Conservation (phyloP, 2,797 vertebrate genomes). For the Streptopelia turtur region DNA sequence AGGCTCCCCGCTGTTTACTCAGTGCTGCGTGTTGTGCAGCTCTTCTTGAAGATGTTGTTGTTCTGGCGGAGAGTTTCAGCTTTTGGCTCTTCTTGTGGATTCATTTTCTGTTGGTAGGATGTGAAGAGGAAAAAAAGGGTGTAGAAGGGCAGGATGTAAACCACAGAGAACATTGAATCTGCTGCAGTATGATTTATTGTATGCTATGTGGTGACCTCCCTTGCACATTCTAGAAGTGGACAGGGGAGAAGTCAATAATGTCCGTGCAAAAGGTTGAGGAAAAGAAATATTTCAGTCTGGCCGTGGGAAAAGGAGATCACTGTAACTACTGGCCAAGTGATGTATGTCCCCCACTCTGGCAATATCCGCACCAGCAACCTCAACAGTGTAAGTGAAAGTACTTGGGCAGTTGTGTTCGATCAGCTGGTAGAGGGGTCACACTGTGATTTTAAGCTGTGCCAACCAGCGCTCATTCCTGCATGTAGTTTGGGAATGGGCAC, state of each 20-base stretch:
- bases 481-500: neutral
- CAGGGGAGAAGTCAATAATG: neutral
- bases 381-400: neutral
- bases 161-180: neutral
- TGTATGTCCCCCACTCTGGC: rapidly evolving
- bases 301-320: rapidly evolving
- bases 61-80: neutral
- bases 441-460: neutral
- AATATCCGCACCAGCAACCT: neutral
- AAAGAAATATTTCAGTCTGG: neutral
- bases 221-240: neutral
- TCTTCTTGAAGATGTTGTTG: neutral
- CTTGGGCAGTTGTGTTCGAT: neutral
- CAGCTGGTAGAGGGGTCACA: neutral
- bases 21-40: neutral
- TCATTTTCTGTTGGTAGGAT: neutral
- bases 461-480: neutral
- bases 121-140: rapidly evolving
- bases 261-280: neutral
- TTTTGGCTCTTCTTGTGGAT: neutral
- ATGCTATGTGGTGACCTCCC: rapidly evolving
- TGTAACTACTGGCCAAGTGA: neutral
- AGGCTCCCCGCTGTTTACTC: neutral
- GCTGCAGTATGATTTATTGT: neutral
- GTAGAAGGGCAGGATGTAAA: neutral